Conservation (phyloP, 2,113 vertebrate genomes). For the Hippolais icterina region DNA sequence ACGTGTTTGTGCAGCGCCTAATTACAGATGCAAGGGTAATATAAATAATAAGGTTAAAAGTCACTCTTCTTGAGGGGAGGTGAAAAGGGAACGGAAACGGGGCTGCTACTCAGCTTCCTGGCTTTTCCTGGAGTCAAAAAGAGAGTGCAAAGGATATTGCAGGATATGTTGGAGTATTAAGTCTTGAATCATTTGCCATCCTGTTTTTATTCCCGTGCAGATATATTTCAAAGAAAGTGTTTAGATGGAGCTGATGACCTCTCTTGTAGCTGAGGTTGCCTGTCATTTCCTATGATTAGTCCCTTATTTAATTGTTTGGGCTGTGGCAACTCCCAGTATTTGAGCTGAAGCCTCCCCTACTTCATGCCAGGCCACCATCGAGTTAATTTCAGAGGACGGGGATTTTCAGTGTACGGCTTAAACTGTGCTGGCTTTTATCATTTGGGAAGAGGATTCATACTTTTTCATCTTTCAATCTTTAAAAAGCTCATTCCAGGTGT, state of each 20-base stretch:
- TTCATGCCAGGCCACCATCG: rapidly evolving
- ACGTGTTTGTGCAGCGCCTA: background rate
- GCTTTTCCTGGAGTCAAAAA: constrained; percentile 44
- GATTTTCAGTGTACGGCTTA: background rate
- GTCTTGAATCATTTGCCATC: constrained; percentile 32
- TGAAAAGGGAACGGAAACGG: constrained; percentile 25
- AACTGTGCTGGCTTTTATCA: background rate
- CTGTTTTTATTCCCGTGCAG: constrained; percentile 46
- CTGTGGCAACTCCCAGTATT: background rate
- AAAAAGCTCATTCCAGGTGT: background rate
- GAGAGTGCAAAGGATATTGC: constrained; percentile 54
- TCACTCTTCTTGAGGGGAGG: background rate
- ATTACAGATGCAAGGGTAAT: constrained; percentile 2
- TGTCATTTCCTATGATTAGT: constrained; percentile 25
- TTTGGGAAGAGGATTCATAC: background rate
- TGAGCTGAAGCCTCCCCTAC: background rate
- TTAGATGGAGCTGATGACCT: constrained; percentile 22
- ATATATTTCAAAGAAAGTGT: constrained; percentile 44
- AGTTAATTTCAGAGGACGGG: background rate
- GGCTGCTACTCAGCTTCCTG: background rate
- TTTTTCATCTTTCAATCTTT: background rate
- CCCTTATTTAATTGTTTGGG: background rate
- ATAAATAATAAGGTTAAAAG: constrained; percentile 59
- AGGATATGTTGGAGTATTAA: constrained; percentile 18
- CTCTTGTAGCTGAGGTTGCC: background rate